Evolutionary conservation across 1,140 invertebrate genomes (phyloP).

Genomic region (Ganaspis sp.): DNA sequence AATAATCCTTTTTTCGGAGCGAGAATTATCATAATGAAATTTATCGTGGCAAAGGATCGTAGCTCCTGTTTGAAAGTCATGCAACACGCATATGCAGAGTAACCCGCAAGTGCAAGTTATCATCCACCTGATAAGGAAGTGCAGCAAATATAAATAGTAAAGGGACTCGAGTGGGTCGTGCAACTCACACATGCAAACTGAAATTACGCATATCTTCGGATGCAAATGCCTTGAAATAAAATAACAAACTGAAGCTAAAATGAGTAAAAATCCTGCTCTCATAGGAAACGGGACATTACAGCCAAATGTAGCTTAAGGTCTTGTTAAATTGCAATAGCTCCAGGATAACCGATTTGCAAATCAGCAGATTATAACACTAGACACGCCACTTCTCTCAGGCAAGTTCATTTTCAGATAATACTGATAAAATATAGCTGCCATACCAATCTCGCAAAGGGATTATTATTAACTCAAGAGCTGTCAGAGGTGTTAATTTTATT

Average conservation of each 20-base stretch:
- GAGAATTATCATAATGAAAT: conserved; percentile 9
- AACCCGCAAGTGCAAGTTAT: neutral
- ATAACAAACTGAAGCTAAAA: neutral
- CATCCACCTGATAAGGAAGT: conserved; percentile 3
- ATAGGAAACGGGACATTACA: neutral
- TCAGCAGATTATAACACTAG: neutral
- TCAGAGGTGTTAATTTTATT: neutral
- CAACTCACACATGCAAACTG: no score
- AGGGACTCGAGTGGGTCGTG: no score
- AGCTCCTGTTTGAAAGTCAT: neutral
- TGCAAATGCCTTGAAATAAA: neutral
- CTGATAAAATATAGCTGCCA: neutral
- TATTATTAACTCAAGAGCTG: conserved; percentile 9
- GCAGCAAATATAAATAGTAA: no score
- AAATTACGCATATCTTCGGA: no score
- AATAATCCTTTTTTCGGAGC: neutral
- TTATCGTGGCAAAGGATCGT: neutral
- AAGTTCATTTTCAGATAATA: no score
- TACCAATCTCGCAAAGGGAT: neutral
- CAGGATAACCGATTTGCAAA: conserved; percentile 12
- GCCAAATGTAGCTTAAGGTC: neutral
- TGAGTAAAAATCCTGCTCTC: neutral
- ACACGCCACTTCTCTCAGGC: neutral
- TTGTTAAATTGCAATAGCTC: neutral
- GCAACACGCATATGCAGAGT: neutral